These are phyloP conservation scores for Plebejus melissa DNA, from an alignment of 2,888 invertebrate species.

Conservation along the genomic window DNA sequence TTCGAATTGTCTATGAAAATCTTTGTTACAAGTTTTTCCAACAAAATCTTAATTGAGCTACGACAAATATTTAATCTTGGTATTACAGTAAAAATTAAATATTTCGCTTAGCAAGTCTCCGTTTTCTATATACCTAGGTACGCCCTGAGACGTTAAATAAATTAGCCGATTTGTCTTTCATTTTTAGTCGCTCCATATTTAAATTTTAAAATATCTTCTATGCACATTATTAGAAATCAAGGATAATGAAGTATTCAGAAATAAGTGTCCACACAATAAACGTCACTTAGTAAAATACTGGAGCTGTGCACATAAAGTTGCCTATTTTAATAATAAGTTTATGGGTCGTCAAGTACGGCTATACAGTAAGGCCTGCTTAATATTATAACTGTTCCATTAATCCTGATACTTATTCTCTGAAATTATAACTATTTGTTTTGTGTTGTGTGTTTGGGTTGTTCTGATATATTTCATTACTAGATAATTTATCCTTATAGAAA, in stretches of 20 bases:
- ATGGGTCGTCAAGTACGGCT: slow-evolving; percentile 40
- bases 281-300: slow-evolving; percentile 36
- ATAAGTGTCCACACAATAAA: slow-evolving; percentile 20
- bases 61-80: slow-evolving; percentile 24
- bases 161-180: neutral
- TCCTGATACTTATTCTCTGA: slow-evolving; percentile 15
- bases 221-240: neutral
- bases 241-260: neutral
- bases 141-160: neutral
- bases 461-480: neutral
- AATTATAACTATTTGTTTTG: slow-evolving; percentile 19
- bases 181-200: neutral
- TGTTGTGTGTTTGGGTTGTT: neutral
- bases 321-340: slow-evolving; percentile 40
- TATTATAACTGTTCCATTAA: slow-evolving; percentile 18
- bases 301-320: slow-evolving; percentile 36
- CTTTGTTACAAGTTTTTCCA: slow-evolving; percentile 10
- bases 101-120: slow-evolving; percentile 9
- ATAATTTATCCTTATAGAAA: neutral
- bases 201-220: neutral
- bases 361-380: slow-evolving; percentile 36
- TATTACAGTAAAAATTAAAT: slow-evolving; percentile 23
- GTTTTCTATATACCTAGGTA: slow-evolving; percentile 5
- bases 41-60: slow-evolving; percentile 20
- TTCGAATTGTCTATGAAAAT: slow-evolving; percentile 17